Evolutionary conservation across 2,113 vertebrate species (phyloP), one percentile per base, ranked within the genome.

Genomic region (Smithornis capensis): DNA sequence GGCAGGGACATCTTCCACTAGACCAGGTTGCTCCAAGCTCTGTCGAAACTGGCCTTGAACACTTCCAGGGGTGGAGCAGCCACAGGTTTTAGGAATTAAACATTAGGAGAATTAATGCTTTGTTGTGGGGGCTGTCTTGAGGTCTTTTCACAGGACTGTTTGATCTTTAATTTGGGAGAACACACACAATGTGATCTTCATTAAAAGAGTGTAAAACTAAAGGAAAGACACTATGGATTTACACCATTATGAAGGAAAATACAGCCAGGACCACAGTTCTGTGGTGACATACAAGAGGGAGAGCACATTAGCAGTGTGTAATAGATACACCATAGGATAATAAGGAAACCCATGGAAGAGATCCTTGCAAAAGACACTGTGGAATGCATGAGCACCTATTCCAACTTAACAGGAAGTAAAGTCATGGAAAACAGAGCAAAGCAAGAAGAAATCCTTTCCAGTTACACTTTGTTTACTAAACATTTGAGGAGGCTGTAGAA

Each of bases 231-330:
- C 5, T 6, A 52, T 35, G 31, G 27, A 62, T 87, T 83, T 71
- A 57, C 27, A 37, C 10, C 28, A 19, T 10, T 7, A 5, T 8
- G 25, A 69, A 7, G 12, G 37, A 24, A 31, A 75, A 42, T 18
- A 12, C 31, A 14, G 40, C 9, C 22, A 42, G 47, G 28, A 19
- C 73, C 29, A 2, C 8, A 14, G 12, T 59, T 83, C 71, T 27
- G 18, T 12, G 15, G 16, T 69, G 40, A 16, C 9, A 29, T 42
- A 64, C 6, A 78, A 56, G 50, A 57, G 13, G 27, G 3, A 73
- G 23, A 71, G 19, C 2, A 63, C 12, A 37, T 33, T 53, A n/a
- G 10, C 0, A 1, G 8, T 31, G 14, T 1, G 1, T 6, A 4
- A 15, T 17, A 35, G 38, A 29, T 50, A 27, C n/a, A 42, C 18